phyloP scores from a whole-genome alignment of 1,140 invertebrate genomes.

The Thaumatotibia leucotreta region DNA sequence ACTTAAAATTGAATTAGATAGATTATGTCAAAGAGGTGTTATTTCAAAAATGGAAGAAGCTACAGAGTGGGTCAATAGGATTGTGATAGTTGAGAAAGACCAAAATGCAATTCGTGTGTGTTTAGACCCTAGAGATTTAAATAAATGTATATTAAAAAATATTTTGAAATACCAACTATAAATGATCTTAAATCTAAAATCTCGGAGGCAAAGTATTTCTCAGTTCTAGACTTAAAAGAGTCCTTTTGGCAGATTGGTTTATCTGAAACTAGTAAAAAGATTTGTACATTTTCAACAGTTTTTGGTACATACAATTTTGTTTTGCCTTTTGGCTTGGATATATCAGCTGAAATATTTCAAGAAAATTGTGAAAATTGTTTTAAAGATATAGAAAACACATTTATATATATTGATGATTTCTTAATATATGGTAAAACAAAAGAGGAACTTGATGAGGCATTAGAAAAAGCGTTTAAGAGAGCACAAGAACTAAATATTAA shows the following conservation, averaged over 20 bases:
- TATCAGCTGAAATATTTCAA: constrained; percentile 16
- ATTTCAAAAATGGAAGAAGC: background rate
- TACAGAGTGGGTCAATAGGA: background rate
- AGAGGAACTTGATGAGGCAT: constrained; percentile 8
- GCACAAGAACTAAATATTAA: constrained; percentile 8
- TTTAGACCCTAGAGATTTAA: background rate
- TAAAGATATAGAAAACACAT: background rate
- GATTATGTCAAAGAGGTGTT: background rate
- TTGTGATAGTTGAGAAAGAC: background rate
- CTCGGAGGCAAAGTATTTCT: background rate
- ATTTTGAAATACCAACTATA: background rate
- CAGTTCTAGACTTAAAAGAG: background rate
- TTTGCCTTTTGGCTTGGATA: background rate
- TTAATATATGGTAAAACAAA: constrained; percentile 14
- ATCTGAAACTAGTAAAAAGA: too few relatives aligned
- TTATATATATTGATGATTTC: too few relatives aligned
- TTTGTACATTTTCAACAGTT: too few relatives aligned
- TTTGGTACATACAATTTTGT: constrained; percentile 14
- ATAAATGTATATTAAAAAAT: background rate
- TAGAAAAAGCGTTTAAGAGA: background rate
- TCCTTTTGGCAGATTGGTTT: too few relatives aligned
- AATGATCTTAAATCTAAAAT: background rate
- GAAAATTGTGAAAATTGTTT: constrained; percentile 15
- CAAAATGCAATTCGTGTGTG: background rate
- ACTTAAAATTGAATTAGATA: background rate